phyloP scores from a whole-genome alignment of 2,797 vertebrate genomes.

The Zalophus californianus region DNA sequence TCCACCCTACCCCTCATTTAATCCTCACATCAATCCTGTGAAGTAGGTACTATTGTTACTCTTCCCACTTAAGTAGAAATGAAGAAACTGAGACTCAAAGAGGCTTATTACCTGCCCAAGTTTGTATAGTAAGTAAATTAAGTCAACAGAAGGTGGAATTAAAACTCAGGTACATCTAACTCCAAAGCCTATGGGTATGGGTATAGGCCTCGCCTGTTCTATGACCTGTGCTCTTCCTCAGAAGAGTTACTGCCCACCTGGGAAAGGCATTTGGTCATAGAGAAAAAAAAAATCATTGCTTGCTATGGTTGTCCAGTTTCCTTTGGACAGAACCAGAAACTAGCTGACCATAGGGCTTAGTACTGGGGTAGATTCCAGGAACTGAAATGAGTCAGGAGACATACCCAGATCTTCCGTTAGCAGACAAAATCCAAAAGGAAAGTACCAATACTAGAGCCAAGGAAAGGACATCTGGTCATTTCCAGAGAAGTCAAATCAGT shows the following conservation, averaged over 20 bases:
- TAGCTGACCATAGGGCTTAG: neutral
- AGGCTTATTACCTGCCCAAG: neutral
- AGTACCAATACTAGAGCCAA: neutral
- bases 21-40: neutral
- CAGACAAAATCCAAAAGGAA: neutral
- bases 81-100: neutral
- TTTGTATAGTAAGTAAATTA: neutral
- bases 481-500: neutral
- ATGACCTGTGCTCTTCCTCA: neutral
- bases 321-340: neutral
- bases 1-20: neutral
- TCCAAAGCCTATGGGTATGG: neutral
- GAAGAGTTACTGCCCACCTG: neutral
- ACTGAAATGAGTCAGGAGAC: neutral
- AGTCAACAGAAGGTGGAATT: neutral
- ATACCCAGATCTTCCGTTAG: neutral
- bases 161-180: neutral
- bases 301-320: neutral
- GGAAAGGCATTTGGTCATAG: neutral
- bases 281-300: neutral
- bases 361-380: neutral
- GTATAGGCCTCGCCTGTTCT: neutral
- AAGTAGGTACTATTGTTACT: neutral
- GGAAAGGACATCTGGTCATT: neutral
- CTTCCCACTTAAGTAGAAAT: neutral